Base-by-base conservation (phyloP, 2,797 vertebrate genomes). In the Anabacerthia variegaticeps region DNA sequence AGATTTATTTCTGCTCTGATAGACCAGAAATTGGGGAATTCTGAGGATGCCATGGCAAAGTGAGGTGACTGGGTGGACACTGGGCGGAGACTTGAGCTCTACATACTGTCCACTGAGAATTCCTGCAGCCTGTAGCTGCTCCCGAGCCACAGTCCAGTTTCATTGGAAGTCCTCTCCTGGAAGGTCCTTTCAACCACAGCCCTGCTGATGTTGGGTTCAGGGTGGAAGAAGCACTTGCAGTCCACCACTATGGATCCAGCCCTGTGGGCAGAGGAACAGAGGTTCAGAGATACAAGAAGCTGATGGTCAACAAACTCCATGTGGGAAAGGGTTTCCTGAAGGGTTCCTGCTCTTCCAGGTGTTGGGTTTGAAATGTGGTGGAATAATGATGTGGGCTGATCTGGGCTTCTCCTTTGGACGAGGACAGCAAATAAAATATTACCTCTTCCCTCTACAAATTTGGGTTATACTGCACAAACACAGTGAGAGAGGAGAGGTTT, bases 171-270 rank as follows among this genome's bases (percentile, higher is more conserved):
- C 27, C 95, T 41, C 0, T 55, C 43, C 66, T 95, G 92, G 83
- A 98, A 98, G 20, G 82, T 85, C 27, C 51, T 91, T 55, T 94
- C 74, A 6, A 98, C 93, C 14, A 18, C 32, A 0, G 81, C 15
- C 54, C 62, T 81, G 88, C 8, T 96, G 88, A 96, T 46, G 54
- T 3, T 93, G 51, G 77, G n/a, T 5, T 92, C 21, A 2, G 96
- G 43, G 51, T 93, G 88, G 95, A 98, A 98, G 94, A 97, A 97
- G 75, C 97, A 98, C 8, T 95, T 81, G 85, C 97, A 97, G 48
- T 97, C 93, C 0, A 96, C 97, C 37, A 97, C 51, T 10, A 98
- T 96, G 49, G 97, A 98, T 49, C 97, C 97, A 52, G 44, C 30
- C 77, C 97, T 98, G 84, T 30, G 58, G 65, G 43, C 8, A 88